phyloP scores from a whole-genome alignment of 2,888 invertebrate species.

The Petrolisthes manimaculis region DNA sequence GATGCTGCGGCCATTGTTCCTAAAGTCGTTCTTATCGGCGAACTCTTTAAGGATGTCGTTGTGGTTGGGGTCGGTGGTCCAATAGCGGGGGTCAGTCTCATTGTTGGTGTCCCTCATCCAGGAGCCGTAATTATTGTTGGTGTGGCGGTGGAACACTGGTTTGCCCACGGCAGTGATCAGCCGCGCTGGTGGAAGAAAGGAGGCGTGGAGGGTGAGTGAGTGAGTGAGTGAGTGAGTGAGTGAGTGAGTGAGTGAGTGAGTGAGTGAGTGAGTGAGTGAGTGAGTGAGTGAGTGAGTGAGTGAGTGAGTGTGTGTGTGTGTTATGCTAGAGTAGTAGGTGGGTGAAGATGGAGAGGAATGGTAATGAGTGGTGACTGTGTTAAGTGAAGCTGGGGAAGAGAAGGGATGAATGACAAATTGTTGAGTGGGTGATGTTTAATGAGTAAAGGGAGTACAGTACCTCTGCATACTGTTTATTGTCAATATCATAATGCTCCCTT shows the following conservation, averaged over 20 bases:
- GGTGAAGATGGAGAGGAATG: neutral
- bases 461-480: too few relatives aligned
- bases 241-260: too few relatives aligned
- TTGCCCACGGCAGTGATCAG: constrained; percentile 92
- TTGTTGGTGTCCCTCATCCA: constrained; percentile 86
- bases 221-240: too few relatives aligned
- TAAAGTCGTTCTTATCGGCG: constrained; percentile 79
- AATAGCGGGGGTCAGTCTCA: constrained; percentile 79
- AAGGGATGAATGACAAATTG: neutral
- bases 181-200: constrained; percentile 74
- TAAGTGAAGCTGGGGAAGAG: neutral
- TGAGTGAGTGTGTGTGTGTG: too few relatives aligned
- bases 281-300: too few relatives aligned
- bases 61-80: constrained; percentile 85
- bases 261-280: too few relatives aligned
- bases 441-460: too few relatives aligned
- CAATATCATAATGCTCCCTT: too few relatives aligned
- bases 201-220: neutral
- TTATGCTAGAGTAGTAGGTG: neutral
- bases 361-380: neutral
- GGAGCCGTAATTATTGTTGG: constrained; percentile 83
- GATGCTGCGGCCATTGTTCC: constrained; percentile 73
- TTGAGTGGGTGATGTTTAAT: neutral
- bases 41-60: constrained; percentile 83
- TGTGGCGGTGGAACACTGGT: constrained; percentile 87